Evolutionary conservation across 2,113 vertebrate species (phyloP), one percentile per base, ranked within the genome.

Genomic region (Hylia prasina): DNA sequence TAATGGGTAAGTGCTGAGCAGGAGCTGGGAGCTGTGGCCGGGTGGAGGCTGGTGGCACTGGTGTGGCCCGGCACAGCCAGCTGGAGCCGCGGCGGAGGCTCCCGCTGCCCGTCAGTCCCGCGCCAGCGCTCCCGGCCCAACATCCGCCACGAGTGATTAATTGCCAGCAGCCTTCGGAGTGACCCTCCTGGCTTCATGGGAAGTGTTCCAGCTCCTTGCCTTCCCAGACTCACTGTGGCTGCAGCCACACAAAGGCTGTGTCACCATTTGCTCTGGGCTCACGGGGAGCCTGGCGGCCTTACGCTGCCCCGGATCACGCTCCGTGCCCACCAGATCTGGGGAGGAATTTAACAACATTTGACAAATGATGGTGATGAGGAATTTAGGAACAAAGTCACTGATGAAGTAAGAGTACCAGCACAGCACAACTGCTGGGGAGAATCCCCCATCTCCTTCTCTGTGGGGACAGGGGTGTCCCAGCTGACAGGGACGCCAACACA

Each of bases 231-330:
- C 5, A 2, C 72, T 73, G 65, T 57, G 84, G 54, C 42, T 69
- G 16, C 65, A 7, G 81, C 47, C 6, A 5, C 89, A 90, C 93
- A 88, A 81, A 78, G 77, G 44, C 10, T 27, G n/a, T 61, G 57
- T 30, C 68, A 4, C 71, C 2, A 0, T 68, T n/a, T 40, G 45
- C 31, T 64, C 45, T 9, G 90, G 57, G 80, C 82, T 54, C 7
- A 2, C 0, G 31, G 50, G 84, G 11, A 69, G 39, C 37, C 13
- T 1, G 2, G 40, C 6, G 6, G 22, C 73, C 91, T 44, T 4
- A 7, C 17, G 3, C 73, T 54, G 19, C 54, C 70, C 72, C 0
- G 1, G 18, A 0, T 28, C 40, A 5, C 0, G 0, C 6, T 18
- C 8, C 0, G 2, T 3, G 33, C 75, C 15, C 1, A 1, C 3